Conservation (phyloP, 2,888 invertebrate genomes). For the Pandemis corylana region DNA sequence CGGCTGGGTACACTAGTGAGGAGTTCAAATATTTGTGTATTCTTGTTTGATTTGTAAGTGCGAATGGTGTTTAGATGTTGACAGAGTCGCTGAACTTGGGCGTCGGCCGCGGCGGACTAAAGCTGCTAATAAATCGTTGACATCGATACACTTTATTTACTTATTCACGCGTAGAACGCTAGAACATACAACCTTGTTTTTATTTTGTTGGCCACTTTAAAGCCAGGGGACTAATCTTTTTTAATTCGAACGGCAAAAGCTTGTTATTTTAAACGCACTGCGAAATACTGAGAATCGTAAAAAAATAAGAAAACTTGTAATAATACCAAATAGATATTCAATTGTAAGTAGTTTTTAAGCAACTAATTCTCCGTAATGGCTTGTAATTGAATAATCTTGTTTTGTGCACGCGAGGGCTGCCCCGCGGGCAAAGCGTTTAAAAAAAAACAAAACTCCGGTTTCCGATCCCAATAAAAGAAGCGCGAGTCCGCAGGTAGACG, state of each 20-base stretch:
- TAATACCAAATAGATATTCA: neutral
- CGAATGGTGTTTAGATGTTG: constrained; percentile 84
- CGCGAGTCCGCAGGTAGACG: constrained; percentile 74
- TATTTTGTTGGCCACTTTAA: neutral
- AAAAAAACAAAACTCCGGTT: constrained; percentile 51
- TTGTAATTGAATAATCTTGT: constrained; percentile 38
- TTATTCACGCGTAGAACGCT: constrained; percentile 46
- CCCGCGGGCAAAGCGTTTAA: constrained; percentile 31
- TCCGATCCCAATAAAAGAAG: constrained; percentile 71
- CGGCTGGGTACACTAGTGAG: constrained; percentile 45
- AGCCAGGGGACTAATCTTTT: neutral
- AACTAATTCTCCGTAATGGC: constrained; percentile 30
- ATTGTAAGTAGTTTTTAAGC: constrained; percentile 22
- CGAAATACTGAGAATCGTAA: neutral
- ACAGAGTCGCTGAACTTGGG: constrained; percentile 77
- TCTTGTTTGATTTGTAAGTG: constrained; percentile 83
- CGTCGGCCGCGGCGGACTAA: constrained; percentile 65
- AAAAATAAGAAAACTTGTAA: neutral
- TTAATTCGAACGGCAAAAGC: neutral
- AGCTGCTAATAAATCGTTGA: constrained; percentile 76
- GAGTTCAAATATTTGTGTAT: constrained; percentile 81
- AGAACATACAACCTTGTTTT: constrained; percentile 32
- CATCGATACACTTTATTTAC: constrained; percentile 63
- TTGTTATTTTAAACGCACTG: neutral
- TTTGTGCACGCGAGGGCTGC: constrained; percentile 33